Evolutionary conservation across 2,797 vertebrate species (phyloP).

Genomic region (Manis javanica): DNA sequence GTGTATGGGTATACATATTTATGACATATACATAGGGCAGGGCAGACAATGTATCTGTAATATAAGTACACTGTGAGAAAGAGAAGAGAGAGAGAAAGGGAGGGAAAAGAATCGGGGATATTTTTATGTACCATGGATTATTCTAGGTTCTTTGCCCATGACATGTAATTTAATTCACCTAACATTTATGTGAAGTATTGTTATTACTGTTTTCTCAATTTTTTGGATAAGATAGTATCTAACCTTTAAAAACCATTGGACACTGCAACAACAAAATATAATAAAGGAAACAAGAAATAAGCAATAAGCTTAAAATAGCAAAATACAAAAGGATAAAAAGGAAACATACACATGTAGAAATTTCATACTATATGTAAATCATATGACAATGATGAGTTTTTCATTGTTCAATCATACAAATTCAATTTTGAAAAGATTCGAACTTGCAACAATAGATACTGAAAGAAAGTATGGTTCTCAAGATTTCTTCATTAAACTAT

Average conservation of each 20-base stretch:
- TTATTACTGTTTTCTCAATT: no score
- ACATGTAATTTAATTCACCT: background rate
- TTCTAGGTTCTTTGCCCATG: background rate
- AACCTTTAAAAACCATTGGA: background rate
- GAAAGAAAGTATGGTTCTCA: background rate
- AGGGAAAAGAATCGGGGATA: background rate
- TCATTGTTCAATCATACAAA: background rate
- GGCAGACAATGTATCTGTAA: background rate
- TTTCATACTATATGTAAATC: background rate
- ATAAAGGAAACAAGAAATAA: background rate
- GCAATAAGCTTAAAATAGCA: background rate
- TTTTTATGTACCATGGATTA: background rate
- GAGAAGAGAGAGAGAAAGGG: background rate
- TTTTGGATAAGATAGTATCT: background rate
- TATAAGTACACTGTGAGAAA: no score
- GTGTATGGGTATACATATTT: background rate
- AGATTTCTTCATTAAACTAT: background rate
- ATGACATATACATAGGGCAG: no score
- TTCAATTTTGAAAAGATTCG: background rate
- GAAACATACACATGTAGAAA: accelerated
- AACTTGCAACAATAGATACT: background rate
- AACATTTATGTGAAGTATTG: background rate
- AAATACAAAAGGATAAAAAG: background rate
- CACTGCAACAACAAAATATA: background rate
- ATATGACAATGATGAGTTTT: background rate